Base-by-base conservation (phyloP, 2,888 invertebrate species). In the Drosophila kambysellisi region DNA sequence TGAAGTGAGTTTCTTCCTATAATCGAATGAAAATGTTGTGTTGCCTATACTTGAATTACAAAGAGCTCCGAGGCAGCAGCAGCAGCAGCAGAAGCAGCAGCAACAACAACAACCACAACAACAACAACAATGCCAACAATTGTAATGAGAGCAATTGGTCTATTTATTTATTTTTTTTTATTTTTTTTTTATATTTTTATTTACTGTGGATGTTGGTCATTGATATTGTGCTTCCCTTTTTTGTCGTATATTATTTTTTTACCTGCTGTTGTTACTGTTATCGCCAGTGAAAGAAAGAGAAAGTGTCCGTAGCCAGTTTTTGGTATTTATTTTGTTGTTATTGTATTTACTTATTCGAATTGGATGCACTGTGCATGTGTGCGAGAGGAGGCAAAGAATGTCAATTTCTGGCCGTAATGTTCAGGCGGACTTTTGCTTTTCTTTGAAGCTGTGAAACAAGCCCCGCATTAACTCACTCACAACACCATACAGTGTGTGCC, bases 231-330 rank as follows among this genome's bases (percentile, higher is more conserved):
- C 82, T 87, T 84, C 84, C 88, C 85, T 84, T 87, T 70, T 82
- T 65, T 30, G 57, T 48, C 76, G 48, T 25, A 15, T 46, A 15
- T 60, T 70, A 41, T 52, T 70, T 70, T 70, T 56, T 61, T 54
- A 52, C 70, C 56, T 76, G 60, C 25, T 52, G 60, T 54, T 72
- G 56, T 50, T 69, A 74, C 79, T 75, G 90, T 86, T 90, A 89
- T 82, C 89, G 89, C 48, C 86, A 88, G 90, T 83, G 88, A 89
- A 84, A 83, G 90, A 91, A 92, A 91, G 91, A 91, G 91, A 91
- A 91, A 91, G 91, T 91, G 91, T 82, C 88, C 62, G 74, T 65
- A 82, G 85, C 91, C 80, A 87, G 91, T 91, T 91, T 70, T 25
- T 3, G 86, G 79, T 74, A 73, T 74, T 80, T 73, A 67, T 76